These are phyloP conservation scores for Phyllostomus hastatus DNA, from an alignment of 2,113 vertebrate species.

Conservation along the genomic window DNA sequence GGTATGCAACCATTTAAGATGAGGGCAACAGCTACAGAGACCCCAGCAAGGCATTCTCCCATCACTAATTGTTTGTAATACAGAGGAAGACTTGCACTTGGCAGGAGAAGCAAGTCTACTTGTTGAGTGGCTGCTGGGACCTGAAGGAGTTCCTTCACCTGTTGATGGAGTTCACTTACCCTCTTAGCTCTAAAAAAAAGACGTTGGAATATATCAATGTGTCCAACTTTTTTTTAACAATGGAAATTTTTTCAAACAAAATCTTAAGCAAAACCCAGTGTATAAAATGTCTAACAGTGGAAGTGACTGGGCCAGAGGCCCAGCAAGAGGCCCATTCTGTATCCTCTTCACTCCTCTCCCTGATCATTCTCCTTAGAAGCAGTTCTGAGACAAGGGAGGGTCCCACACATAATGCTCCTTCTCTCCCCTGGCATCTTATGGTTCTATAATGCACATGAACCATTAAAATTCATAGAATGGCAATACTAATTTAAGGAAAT, in stretches of 20 bases:
- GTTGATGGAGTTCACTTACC: neutral
- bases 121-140: neutral
- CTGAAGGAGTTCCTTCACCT: neutral
- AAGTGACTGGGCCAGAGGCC: too few relatives aligned
- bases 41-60: neutral
- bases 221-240: neutral
- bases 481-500: neutral
- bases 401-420: neutral
- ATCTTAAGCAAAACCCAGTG: neutral
- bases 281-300: too few relatives aligned
- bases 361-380: neutral
- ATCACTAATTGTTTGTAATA: neutral
- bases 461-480: neutral
- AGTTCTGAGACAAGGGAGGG: neutral
- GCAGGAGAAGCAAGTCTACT: neutral
- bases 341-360: neutral
- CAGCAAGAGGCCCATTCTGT: neutral
- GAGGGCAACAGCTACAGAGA: neutral
- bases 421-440: neutral
- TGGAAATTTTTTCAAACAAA: neutral
- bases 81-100: too few relatives aligned
- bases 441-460: neutral
- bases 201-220: neutral
- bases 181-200: neutral
- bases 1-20: neutral